A percentile compares a stretch with the other conserved stretches of the same genome.
phyloP scores from a whole-genome alignment of 1,140 invertebrate genomes.

The Neodiprion lecontei region DNA sequence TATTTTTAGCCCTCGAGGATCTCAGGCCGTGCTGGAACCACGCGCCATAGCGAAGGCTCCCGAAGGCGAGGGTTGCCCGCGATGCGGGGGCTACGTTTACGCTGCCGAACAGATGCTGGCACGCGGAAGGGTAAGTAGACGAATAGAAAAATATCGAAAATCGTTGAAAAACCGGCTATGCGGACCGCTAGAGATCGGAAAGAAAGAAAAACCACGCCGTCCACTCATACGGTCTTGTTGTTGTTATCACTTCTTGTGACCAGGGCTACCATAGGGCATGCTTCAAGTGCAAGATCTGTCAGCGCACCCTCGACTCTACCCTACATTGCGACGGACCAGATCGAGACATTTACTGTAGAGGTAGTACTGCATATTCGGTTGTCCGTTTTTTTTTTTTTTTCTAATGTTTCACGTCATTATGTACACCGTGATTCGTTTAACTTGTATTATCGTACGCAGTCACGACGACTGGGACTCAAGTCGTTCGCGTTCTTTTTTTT shows the following conservation, averaged over 20 bases:
- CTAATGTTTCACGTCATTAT: constrained; percentile 23
- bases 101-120: constrained; percentile 94
- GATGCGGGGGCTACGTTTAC: constrained; percentile 91
- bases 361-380: constrained; percentile 62
- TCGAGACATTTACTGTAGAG: constrained; percentile 91
- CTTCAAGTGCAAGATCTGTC: constrained; percentile 90
- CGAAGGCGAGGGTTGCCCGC: constrained; percentile 86
- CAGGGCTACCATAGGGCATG: constrained; percentile 90
- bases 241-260: constrained; percentile 51
- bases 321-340: constrained; percentile 93
- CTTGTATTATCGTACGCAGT: not conserved
- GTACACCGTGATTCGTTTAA: constrained; percentile 18
- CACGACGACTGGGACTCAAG: not conserved
- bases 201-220: not conserved
- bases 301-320: constrained; percentile 90
- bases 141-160: constrained; percentile 12
- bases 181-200: not conserved
- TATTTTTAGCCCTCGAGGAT: constrained; percentile 35
- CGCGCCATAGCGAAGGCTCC: constrained; percentile 82
- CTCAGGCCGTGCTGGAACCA: constrained; percentile 70
- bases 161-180: constrained; percentile 9
- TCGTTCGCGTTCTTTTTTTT: constrained; percentile 11
- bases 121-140: constrained; percentile 78
- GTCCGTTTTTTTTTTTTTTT: constrained; percentile 33
- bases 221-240: constrained; percentile 6